phyloP scores from a whole-genome alignment of 2,888 invertebrate species.

The Drosophila maculinotata region DNA sequence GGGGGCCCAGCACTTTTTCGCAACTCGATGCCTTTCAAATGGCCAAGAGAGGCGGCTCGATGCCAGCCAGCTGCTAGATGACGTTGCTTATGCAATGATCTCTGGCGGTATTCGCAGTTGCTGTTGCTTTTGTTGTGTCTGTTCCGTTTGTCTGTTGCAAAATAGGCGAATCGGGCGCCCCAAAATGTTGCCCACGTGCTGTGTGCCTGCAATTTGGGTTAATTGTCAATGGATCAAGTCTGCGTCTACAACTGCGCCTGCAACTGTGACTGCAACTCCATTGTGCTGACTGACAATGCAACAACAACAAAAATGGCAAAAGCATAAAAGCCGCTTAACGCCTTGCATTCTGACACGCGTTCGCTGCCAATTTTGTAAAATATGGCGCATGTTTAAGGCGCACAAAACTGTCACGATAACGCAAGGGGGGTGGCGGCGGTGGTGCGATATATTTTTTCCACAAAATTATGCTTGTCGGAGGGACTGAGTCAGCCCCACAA shows the following conservation, averaged over 20 bases:
- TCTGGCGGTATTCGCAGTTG: constrained; percentile 9
- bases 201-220: constrained; percentile 69
- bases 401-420: constrained; percentile 56
- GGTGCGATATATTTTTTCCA: constrained; percentile 8
- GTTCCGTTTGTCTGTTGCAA: constrained; percentile 54
- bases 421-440: not conserved
- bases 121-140: not conserved
- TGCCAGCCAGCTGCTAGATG: constrained; percentile 67
- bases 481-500: constrained; percentile 56
- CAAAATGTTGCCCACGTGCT: constrained; percentile 73
- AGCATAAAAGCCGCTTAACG: constrained; percentile 64
- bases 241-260: constrained; percentile 15
- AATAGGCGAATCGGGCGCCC: constrained; percentile 52
- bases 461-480: constrained; percentile 32
- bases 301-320: constrained; percentile 9
- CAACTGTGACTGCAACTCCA: constrained; percentile 36
- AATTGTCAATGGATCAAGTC: constrained; percentile 72
- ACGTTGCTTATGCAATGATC: constrained; percentile 70
- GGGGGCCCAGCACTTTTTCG: constrained; percentile 54
- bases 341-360: constrained; percentile 75
- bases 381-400: constrained; percentile 59
- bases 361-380: constrained; percentile 60
- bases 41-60: constrained; percentile 46
- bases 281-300: constrained; percentile 45
- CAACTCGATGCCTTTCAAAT: constrained; percentile 68